Conservation (phyloP, 2,888 invertebrate species). For the Mechanitis mazaeus region DNA sequence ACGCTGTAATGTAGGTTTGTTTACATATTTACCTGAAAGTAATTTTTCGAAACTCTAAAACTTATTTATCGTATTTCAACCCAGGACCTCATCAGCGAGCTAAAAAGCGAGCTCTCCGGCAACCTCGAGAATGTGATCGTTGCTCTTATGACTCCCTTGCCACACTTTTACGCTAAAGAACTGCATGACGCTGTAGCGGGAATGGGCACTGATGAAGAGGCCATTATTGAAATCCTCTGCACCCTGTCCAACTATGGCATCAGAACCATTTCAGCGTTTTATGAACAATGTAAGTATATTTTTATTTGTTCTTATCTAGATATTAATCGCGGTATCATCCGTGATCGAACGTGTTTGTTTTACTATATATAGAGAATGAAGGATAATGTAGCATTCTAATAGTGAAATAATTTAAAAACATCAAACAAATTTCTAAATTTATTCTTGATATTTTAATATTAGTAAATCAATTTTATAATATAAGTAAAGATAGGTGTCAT, state of each 20-base stretch:
- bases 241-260: conserved; percentile 94
- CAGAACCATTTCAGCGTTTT: conserved; percentile 88
- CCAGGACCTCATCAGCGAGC: conserved; percentile 85
- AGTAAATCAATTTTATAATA: too few species aligned
- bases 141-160: conserved; percentile 92
- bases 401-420: too few species aligned
- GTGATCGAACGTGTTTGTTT: too few species aligned
- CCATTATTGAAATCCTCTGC: conserved; percentile 94
- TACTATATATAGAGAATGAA: too few species aligned
- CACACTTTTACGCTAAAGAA: conserved; percentile 94
- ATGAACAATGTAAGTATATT: conserved; percentile 83
- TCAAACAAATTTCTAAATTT: too few species aligned
- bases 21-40: too few species aligned
- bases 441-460: too few species aligned
- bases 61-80: conserved; percentile 9
- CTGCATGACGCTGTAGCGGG: conserved; percentile 91
- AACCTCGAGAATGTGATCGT: conserved; percentile 93
- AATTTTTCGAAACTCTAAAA: too few species aligned
- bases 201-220: conserved; percentile 91
- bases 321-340: too few species aligned
- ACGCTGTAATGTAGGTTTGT: too few species aligned
- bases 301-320: background rate
- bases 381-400: too few species aligned
- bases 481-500: background rate
- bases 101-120: conserved; percentile 93